Base-by-base conservation (phyloP, 2,797 vertebrate species). In the Paratrypauchen microcephalus region DNA sequence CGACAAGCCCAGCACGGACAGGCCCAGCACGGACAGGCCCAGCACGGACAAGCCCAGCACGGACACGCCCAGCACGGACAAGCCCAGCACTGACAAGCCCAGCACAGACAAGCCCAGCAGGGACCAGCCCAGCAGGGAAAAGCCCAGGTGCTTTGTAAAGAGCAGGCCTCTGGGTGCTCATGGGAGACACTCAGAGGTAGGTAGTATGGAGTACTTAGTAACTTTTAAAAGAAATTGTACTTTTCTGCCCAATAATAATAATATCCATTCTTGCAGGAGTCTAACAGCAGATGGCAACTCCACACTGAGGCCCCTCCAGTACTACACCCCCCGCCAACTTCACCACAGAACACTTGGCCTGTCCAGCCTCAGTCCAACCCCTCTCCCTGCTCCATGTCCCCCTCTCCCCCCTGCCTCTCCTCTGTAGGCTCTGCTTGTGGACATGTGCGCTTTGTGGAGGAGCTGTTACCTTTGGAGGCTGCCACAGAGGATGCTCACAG, bases 61-160 rank as follows among this genome's bases (percentile, higher is more conserved):
- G 30, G 30, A 6, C 30, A n/a, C n/a, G 50, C 78, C 9, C 8
- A 3, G n/a, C 19, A 8, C 9, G n/a, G 50, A 8, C n/a, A 8
- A n/a, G 50, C 19, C 50, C 50, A 21, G 50, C 50, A 3, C n/a
- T n/a, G n/a, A n/a, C n/a, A n/a, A n/a, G n/a, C n/a, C n/a, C n/a
- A n/a, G n/a, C n/a, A n/a, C n/a, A n/a, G n/a, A n/a, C n/a, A n/a
- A n/a, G 50, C 78, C 9, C 8, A 3, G n/a, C 19, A 8, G 3
- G n/a, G 50, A 8, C n/a, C n/a, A n/a, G 50, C 19, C 50, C 50
- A 21, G 50, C 50, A 3, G 19, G 7, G 19, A n/a, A 6, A 2
- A n/a, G 50, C n/a, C 91, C 50, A 84, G 79, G 15, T 81, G 69
- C 56, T 95, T 94, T 48, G 79, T 93, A 16, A 96, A 95, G 88